These are phyloP conservation scores for Oreochromis niloticus DNA, from an alignment of 2,113 vertebrate species.

Conservation along the genomic window DNA sequence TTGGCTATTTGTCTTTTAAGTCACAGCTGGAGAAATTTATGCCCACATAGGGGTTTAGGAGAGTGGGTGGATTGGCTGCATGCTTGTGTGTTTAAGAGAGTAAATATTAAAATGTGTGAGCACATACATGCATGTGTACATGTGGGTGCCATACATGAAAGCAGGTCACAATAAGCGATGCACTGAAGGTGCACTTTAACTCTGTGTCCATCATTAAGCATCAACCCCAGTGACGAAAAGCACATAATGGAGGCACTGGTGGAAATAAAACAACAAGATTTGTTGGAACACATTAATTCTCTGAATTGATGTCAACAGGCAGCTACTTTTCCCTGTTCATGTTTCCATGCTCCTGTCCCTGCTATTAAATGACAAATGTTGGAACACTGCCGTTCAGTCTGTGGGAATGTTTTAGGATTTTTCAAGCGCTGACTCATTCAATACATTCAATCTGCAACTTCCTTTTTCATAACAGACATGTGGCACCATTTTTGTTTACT, in stretches of 20 bases:
- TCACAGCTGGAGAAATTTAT: constrained; percentile 74
- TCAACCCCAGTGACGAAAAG: constrained; percentile 68
- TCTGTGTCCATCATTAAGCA: constrained; percentile 71
- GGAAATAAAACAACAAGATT: constrained; percentile 67
- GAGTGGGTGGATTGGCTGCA: constrained; percentile 43
- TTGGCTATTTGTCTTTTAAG: constrained; percentile 83
- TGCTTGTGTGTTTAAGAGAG: constrained; percentile 58
- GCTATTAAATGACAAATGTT: constrained; percentile 54
- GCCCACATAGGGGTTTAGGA: constrained; percentile 50
- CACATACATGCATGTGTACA: background rate
- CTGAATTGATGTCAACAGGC: constrained; percentile 67
- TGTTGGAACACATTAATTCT: constrained; percentile 64
- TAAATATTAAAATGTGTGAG: constrained; percentile 57
- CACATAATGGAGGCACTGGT: constrained; percentile 55
- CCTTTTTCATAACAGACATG: background rate
- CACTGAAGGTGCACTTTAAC: constrained; percentile 73
- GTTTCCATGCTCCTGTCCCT: constrained; percentile 41
- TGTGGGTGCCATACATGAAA: background rate
- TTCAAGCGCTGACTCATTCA: background rate
- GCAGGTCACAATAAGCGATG: constrained; percentile 59
- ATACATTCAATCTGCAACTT: background rate
- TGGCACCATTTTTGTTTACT: background rate
- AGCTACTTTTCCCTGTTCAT: constrained; percentile 28
- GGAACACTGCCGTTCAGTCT: background rate
- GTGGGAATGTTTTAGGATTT: background rate